These are phyloP conservation scores for Notospermus geniculatus DNA, from an alignment of 1,140 invertebrate genomes.

Conservation along the genomic window DNA sequence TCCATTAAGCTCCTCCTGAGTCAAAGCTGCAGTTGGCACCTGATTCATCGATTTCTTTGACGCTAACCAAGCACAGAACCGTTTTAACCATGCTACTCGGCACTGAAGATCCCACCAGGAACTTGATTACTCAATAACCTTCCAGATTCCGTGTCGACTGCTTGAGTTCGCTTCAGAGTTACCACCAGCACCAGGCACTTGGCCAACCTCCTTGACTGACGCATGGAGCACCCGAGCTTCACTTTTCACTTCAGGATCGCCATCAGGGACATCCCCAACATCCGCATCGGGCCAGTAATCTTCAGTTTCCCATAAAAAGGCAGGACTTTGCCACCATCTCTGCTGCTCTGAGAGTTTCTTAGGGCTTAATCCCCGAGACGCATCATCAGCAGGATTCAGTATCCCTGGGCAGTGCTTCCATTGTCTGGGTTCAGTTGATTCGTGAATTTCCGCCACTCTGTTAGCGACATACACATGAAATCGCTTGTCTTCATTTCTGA, in stretches of 20 bases:
- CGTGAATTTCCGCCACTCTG: slow-evolving; percentile 5
- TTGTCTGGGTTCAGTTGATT: background rate
- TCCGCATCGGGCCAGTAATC: background rate
- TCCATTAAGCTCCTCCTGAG: background rate
- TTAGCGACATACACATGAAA: slow-evolving; percentile 9
- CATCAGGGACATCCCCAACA: background rate
- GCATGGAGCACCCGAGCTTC: no score
- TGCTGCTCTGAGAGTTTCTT: background rate
- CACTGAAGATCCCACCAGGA: background rate
- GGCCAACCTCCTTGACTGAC: no score
- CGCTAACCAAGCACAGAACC: background rate
- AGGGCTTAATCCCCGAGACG: background rate
- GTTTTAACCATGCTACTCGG: no score
- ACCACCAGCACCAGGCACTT: no score
- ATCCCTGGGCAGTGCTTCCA: slow-evolving; percentile 2
- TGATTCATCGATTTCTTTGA: background rate
- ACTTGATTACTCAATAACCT: no score
- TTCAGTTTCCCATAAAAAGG: slow-evolving; percentile 1
- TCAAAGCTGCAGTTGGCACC: background rate
- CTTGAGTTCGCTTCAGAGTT: no score
- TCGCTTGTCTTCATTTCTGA: slow-evolving; percentile 1
- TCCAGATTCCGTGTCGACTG: no score
- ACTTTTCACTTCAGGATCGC: background rate
- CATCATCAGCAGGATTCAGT: slow-evolving; percentile 4
- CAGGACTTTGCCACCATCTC: background rate